Percentiles rank a stretch among this genome's conserved stretches.
phyloP scores from a whole-genome alignment of 2,888 invertebrate genomes.

The Mimachlamys varia region DNA sequence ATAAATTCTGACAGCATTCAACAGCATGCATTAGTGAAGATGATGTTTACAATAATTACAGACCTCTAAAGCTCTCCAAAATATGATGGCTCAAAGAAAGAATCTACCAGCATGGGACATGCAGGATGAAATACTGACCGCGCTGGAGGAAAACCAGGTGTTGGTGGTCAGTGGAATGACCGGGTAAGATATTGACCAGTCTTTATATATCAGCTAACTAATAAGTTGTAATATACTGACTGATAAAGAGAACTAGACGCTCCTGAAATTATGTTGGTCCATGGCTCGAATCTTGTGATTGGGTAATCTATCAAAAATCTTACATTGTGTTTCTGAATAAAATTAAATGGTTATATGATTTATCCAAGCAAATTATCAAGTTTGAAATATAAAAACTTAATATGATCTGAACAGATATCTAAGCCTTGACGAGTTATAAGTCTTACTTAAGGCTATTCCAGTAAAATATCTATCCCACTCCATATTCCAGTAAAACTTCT shows the following conservation, averaged over 20 bases:
- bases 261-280: too few species aligned
- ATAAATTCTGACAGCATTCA: too few species aligned
- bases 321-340: neutral
- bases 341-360: neutral
- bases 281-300: too few species aligned
- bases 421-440: too few species aligned
- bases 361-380: too few species aligned
- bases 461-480: too few species aligned
- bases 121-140: constrained; percentile 83
- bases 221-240: constrained; percentile 69
- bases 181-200: neutral
- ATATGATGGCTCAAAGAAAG: constrained; percentile 67
- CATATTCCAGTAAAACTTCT: too few species aligned
- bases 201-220: neutral
- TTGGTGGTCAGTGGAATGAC: constrained; percentile 80
- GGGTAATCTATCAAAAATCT: too few species aligned
- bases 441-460: too few species aligned
- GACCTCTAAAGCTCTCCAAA: constrained; percentile 61
- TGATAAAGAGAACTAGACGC: neutral
- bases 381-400: too few species aligned
- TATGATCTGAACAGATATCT: too few species aligned
- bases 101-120: constrained; percentile 91
- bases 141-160: constrained; percentile 72
- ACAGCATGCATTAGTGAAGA: neutral
- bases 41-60: constrained; percentile 50